Conservation (phyloP, 2,797 vertebrate genomes). For the Pipistrellus kuhlii region DNA sequence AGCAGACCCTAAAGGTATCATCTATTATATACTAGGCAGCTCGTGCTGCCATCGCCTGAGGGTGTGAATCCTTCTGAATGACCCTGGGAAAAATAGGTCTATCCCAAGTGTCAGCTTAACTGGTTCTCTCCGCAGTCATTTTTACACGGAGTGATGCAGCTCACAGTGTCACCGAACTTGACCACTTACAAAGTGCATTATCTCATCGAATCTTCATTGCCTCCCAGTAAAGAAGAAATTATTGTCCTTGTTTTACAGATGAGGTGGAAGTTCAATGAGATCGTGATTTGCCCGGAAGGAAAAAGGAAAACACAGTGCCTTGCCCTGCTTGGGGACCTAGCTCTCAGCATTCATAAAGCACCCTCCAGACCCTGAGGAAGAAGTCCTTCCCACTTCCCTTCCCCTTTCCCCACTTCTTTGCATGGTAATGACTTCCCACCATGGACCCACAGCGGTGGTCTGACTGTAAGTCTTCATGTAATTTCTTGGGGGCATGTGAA, state of each 20-base stretch:
- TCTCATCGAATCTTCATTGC: not conserved
- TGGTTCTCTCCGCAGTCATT: not conserved
- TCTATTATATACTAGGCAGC: not conserved
- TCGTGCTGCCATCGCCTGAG: not conserved
- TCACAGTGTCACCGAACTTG: not conserved
- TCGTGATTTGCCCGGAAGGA: not conserved
- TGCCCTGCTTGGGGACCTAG: not conserved
- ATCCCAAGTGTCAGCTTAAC: not conserved
- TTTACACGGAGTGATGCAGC: not conserved
- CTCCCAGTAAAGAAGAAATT: not conserved
- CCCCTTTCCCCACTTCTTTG: not conserved
- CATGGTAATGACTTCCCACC: not conserved
- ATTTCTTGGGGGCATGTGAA: not conserved
- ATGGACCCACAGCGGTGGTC: not conserved
- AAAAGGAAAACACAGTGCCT: not conserved
- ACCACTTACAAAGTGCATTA: not conserved
- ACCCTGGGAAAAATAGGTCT: not conserved
- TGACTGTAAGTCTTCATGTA: not conserved
- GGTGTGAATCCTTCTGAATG: not conserved
- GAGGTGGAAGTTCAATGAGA: not conserved
- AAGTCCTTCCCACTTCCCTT: not conserved
- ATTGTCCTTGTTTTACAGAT: not conserved
- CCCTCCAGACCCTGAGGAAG: not conserved
- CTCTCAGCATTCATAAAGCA: not conserved
- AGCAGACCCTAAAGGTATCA: accelerated